Evolutionary conservation across 1,140 invertebrate species (phyloP).

Genomic region (Reticulitermes speratus): DNA sequence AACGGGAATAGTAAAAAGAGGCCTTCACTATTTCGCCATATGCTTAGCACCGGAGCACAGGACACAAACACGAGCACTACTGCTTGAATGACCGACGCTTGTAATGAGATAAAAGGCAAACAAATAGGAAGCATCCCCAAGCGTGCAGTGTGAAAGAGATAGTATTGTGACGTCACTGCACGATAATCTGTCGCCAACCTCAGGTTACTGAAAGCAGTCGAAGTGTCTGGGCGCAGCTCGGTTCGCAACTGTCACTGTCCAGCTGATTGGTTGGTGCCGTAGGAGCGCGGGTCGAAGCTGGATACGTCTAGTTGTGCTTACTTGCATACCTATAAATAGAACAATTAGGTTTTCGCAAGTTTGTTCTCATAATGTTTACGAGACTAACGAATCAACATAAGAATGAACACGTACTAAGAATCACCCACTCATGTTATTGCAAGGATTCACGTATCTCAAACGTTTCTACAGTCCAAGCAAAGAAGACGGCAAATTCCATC

Average conservation of each 20-base stretch:
- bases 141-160: neutral
- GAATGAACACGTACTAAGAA: too few species aligned
- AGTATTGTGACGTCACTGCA: conserved; percentile 12
- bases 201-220: conserved; percentile 17
- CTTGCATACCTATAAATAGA: too few species aligned
- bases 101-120: neutral
- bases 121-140: conserved; percentile 9
- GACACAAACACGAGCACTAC: neutral
- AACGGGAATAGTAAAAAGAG: neutral
- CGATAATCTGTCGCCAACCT: conserved; percentile 17
- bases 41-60: neutral
- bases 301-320: too few species aligned
- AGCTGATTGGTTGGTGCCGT: neutral
- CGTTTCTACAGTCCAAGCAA: too few species aligned
- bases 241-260: neutral
- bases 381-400: too few species aligned
- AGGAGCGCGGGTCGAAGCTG: too few species aligned
- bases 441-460: too few species aligned
- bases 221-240: neutral
- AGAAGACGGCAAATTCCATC: too few species aligned
- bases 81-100: neutral
- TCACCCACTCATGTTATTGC: too few species aligned
- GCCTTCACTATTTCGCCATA: neutral
- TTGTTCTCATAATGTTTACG: too few species aligned
- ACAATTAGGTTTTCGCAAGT: too few species aligned